Conservation (phyloP, 2,113 vertebrate genomes). For the Anas platyrhynchos region DNA sequence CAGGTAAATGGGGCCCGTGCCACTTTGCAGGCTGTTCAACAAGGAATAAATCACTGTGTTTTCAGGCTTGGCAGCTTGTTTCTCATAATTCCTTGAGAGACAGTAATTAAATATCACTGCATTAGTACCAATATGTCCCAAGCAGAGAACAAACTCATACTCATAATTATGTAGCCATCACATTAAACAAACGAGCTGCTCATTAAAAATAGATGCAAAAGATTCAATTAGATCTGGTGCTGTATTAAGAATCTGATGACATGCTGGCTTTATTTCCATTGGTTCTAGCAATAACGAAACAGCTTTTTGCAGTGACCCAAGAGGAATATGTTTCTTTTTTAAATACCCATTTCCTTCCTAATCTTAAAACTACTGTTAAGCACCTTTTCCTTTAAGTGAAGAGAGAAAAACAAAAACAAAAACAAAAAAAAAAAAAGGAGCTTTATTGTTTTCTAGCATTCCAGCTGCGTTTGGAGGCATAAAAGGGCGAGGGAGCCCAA, state of each 20-base stretch:
- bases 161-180: conserved; percentile 48
- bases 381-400: conserved; percentile 14
- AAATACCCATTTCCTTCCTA: conserved; percentile 38
- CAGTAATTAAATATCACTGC: conserved; percentile 53
- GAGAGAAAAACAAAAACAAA: too few relatives aligned
- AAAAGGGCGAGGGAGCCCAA: not conserved
- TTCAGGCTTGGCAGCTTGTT: not conserved
- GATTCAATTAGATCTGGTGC: conserved; percentile 56
- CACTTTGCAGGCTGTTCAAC: not conserved
- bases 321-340: conserved; percentile 51
- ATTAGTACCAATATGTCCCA: conserved; percentile 42
- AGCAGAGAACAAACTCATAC: conserved; percentile 55
- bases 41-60: conserved; percentile 8
- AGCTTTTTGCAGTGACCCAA: conserved; percentile 37
- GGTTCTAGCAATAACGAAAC: conserved; percentile 37
- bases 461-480: not conserved
- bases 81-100: conserved; percentile 25
- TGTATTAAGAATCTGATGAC: conserved; percentile 31
- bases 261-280: conserved; percentile 29
- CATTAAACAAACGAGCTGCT: conserved; percentile 67
- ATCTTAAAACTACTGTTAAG: conserved; percentile 16
- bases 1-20: not conserved
- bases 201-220: conserved; percentile 68
- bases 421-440: not conserved
- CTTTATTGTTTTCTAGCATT: conserved; percentile 18